Evolutionary conservation across 2,113 vertebrate species (phyloP), one percentile per base, ranked within the genome.

Genomic region (Podilymbus podiceps): DNA sequence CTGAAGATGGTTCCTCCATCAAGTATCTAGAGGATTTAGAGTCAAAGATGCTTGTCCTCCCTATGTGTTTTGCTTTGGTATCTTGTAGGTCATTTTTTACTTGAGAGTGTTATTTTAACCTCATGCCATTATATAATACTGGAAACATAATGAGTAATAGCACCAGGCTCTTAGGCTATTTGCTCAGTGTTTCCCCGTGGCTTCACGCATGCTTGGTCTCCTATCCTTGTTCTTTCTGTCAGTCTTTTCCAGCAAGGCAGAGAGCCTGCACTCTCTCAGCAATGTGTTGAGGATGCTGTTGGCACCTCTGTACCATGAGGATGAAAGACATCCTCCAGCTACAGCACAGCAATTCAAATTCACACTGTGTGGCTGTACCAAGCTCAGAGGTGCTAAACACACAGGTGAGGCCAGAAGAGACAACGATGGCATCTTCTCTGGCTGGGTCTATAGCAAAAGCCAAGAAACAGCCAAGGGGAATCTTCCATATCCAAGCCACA

Each of bases 61-160:
- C 49, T 24, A 3, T 83, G 71, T 89, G 59, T 85, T 96, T 96
- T 96, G 66, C 85, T 95, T 84, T 93, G 68, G 68, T 94, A 92
- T 95, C 85, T 89, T 9, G 4, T 77, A 4, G 44, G 72, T 56
- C 23, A 49, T 92, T 95, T 85, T 80, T 93, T 44, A 22, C 68
- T 90, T 38, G 78, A 73, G 66, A 59, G 60, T 94, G 90, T 89
- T 96, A 84, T 95, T 96, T 95, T 96, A 97, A 95, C 92, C 73
- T 92, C 72, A 11, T 88, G 90, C 76, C 83, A 81, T 95, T 90
- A 67, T 75, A 84, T 80, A 92, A 93, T 46, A 92, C 53, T 42
- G 71, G 83, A 86, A 96, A 67, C 76, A 88, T 13, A 47, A 96
- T 77, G 78, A 95, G 85, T 94, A 75, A 90, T 89, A 94, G 83